Evolutionary conservation across 2,888 invertebrate genomes (phyloP).

Genomic region (Drosophila anomelani): DNA sequence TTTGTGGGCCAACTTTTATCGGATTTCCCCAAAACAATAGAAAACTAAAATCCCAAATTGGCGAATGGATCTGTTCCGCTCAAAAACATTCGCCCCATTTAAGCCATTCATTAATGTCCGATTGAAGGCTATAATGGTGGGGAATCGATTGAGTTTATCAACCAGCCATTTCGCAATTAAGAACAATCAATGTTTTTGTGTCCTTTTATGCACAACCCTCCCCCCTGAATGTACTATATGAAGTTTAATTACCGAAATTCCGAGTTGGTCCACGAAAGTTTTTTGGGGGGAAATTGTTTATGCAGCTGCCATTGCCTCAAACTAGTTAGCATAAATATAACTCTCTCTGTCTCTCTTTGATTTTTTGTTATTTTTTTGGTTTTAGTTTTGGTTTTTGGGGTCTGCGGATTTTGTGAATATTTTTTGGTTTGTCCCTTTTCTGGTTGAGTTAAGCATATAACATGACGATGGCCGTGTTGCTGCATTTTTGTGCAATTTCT

Average conservation of each 20-base stretch:
- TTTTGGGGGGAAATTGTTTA: slow-evolving; percentile 48
- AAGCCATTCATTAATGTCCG: slow-evolving; percentile 26
- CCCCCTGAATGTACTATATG: neutral
- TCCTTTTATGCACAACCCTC: neutral
- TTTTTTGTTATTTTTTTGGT: slow-evolving; percentile 1
- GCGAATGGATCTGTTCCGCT: slow-evolving; percentile 24
- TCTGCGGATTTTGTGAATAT: slow-evolving; percentile 15
- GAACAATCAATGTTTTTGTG: slow-evolving; percentile 40
- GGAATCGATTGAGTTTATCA: slow-evolving; percentile 36
- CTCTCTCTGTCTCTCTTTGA: slow-evolving; percentile 4
- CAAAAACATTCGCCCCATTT: slow-evolving; percentile 19
- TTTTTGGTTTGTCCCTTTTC: slow-evolving; percentile 34
- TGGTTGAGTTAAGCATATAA: slow-evolving; percentile 33
- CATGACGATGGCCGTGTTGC: slow-evolving; percentile 9
- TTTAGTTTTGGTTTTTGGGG: slow-evolving; percentile 2
- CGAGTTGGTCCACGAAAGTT: slow-evolving; percentile 33
- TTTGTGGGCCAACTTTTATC: neutral
- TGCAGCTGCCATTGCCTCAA: slow-evolving; percentile 58
- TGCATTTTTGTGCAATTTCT: slow-evolving; percentile 2
- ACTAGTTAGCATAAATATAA: slow-evolving; percentile 50
- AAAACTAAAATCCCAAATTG: slow-evolving; percentile 13
- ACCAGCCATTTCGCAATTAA: slow-evolving; percentile 35
- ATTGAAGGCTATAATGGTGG: slow-evolving; percentile 26
- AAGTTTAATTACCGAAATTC: slow-evolving; percentile 43
- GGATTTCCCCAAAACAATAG: slow-evolving; percentile 3